Percentiles rank a stretch among this genome's conserved stretches.
These are phyloP conservation scores for Conus canariensis DNA, from an alignment of 2,888 invertebrate genomes.

Conservation along the genomic window DNA sequence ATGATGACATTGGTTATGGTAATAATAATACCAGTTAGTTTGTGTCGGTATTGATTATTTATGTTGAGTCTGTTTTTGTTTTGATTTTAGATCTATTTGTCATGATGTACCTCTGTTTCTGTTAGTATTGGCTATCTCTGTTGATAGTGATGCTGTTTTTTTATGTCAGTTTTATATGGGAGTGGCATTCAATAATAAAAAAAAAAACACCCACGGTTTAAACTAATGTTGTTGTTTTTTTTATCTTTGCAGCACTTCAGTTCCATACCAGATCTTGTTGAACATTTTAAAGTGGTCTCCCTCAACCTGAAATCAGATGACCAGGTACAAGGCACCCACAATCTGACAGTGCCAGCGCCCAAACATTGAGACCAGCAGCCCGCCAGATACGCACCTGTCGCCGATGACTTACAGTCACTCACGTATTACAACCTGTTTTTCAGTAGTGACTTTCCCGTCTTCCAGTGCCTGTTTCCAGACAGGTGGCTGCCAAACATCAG, in stretches of 20 bases:
- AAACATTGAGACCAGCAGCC: background rate
- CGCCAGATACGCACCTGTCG: background rate
- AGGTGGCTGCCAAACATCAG: background rate
- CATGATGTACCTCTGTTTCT: too few relatives aligned
- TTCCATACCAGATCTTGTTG: conserved; percentile 54
- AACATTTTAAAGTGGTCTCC: conserved; percentile 57
- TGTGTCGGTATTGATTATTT: too few relatives aligned
- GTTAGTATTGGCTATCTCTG: too few relatives aligned
- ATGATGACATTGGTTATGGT: too few relatives aligned
- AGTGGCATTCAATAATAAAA: too few relatives aligned
- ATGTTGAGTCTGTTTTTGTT: too few relatives aligned
- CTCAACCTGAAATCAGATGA: conserved; percentile 41
- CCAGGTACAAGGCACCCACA: conserved; percentile 19
- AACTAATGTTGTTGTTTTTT: too few relatives aligned
- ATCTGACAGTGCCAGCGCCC: conserved; percentile 19
- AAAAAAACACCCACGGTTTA: too few relatives aligned
- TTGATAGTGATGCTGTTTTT: too few relatives aligned
- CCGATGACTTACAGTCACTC: background rate
- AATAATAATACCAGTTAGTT: too few relatives aligned
- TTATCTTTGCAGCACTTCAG: conserved; percentile 52
- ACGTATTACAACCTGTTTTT: background rate
- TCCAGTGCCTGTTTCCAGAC: background rate
- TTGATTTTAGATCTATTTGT: too few relatives aligned
- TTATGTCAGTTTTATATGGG: too few relatives aligned
- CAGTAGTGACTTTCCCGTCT: background rate